Percentiles rank a stretch among this genome's conserved stretches.
Conservation (phyloP, 2,888 invertebrate species). For the Notodonta dromedarius region DNA sequence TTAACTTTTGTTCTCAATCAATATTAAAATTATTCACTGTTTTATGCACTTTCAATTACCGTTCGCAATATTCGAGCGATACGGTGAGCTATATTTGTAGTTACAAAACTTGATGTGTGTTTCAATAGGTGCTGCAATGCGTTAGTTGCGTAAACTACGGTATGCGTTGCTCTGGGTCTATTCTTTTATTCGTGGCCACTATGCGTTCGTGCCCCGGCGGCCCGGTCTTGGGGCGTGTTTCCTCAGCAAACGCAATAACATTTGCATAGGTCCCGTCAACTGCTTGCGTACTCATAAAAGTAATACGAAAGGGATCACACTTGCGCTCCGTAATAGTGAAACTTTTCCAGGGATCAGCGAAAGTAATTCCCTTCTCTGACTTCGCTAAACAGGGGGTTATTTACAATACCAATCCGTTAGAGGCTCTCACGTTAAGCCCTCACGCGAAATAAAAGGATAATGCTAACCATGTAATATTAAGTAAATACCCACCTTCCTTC, state of each 20-base stretch:
- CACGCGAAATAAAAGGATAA: constrained; percentile 13
- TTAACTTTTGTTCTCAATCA: constrained; percentile 38
- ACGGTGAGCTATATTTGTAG: neutral
- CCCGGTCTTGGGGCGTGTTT: constrained; percentile 51
- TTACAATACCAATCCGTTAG: constrained; percentile 53
- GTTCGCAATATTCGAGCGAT: neutral
- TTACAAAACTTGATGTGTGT: no score
- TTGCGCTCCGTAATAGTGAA: constrained; percentile 65
- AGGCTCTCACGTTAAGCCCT: constrained; percentile 41
- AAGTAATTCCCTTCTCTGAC: constrained; percentile 64
- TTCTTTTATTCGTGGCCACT: constrained; percentile 13
- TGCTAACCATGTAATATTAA: neutral
- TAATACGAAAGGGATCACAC: constrained; percentile 73
- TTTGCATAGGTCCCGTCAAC: constrained; percentile 76
- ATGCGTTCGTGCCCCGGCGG: constrained; percentile 14
- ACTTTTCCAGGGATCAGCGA: constrained; percentile 65
- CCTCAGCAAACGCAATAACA: constrained; percentile 71
- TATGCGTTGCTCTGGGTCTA: neutral
- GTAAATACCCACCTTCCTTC: neutral
- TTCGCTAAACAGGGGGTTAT: constrained; percentile 57
- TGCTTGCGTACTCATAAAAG: constrained; percentile 71
- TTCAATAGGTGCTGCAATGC: neutral
- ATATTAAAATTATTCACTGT: constrained; percentile 30
- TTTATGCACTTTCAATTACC: constrained; percentile 4
- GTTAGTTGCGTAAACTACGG: neutral